Conservation (phyloP, 2,113 vertebrate genomes). For the Myiopsitta monachus region DNA sequence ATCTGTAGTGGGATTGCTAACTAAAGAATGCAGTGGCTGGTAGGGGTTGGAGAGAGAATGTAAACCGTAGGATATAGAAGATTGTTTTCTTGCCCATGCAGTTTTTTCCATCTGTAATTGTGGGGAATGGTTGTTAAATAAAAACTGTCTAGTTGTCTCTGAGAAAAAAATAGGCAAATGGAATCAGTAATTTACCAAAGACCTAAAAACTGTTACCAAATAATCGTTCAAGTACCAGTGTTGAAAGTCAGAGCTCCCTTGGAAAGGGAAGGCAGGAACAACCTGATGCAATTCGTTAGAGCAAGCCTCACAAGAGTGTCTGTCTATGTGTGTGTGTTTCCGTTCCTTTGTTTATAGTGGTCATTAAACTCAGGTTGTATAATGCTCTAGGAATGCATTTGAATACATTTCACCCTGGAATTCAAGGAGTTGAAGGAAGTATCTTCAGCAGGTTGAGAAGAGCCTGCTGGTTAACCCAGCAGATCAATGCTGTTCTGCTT, state of each 20-base stretch:
- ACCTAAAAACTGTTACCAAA: neutral
- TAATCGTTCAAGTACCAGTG: neutral
- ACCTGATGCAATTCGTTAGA: neutral
- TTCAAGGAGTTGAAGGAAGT: neutral
- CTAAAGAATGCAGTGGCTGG: neutral
- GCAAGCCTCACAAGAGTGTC: neutral
- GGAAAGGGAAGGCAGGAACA: neutral
- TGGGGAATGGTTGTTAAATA: neutral
- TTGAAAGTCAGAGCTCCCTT: neutral
- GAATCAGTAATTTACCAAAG: neutral
- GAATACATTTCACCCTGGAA: neutral
- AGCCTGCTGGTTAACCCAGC: neutral
- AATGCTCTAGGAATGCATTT: neutral
- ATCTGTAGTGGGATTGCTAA: neutral
- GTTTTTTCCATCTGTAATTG: neutral
- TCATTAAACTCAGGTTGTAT: neutral
- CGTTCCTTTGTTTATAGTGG: neutral
- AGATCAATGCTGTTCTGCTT: neutral
- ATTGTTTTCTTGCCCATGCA: neutral
- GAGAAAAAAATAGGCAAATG: neutral
- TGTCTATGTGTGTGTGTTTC: fast-evolving
- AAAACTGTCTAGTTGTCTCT: neutral
- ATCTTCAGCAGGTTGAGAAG: neutral
- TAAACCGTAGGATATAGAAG: neutral
- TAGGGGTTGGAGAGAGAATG: neutral